Evolutionary conservation across 1,140 invertebrate species (phyloP).

Genomic region (Propsilocerus akamusi): DNA sequence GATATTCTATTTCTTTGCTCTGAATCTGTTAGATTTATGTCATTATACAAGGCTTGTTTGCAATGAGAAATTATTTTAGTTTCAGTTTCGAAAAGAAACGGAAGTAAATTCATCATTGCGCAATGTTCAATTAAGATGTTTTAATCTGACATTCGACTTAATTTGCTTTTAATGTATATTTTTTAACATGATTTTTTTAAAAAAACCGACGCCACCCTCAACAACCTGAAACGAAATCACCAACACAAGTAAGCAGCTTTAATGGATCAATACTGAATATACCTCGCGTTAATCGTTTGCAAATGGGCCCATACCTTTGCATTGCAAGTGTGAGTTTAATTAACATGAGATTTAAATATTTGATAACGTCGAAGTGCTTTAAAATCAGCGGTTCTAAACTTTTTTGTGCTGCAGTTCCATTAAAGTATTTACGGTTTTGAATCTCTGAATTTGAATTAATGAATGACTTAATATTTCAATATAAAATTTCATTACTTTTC

Average conservation of each 20-base stretch:
- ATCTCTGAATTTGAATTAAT: no score
- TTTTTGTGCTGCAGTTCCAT: no score
- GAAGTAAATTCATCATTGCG: background rate
- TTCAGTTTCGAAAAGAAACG: background rate
- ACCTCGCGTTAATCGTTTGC: slow-evolving; percentile 61
- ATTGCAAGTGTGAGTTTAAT: slow-evolving; percentile 38
- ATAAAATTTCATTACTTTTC: background rate
- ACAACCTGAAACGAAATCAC: slow-evolving; percentile 6
- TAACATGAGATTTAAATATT: slow-evolving; percentile 1
- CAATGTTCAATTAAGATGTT: slow-evolving; percentile 4
- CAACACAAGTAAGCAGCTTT: slow-evolving; percentile 33
- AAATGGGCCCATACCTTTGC: slow-evolving; percentile 82
- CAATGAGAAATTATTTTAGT: no score
- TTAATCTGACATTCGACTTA: background rate
- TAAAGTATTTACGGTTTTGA: no score
- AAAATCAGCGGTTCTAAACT: no score
- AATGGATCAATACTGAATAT: slow-evolving; percentile 58
- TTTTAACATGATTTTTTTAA: slow-evolving; percentile 10
- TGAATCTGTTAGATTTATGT: no score
- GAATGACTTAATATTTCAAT: background rate
- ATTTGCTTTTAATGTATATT: slow-evolving; percentile 8
- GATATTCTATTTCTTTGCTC: background rate
- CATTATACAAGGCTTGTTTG: no score
- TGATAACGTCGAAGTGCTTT: no score
- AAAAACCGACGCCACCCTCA: slow-evolving; percentile 9